Percentiles rank a stretch among this genome's conserved stretches.
Conservation (phyloP, 1,140 invertebrate species). For the roundworm (Caenorhabditis elegans) region DNA sequence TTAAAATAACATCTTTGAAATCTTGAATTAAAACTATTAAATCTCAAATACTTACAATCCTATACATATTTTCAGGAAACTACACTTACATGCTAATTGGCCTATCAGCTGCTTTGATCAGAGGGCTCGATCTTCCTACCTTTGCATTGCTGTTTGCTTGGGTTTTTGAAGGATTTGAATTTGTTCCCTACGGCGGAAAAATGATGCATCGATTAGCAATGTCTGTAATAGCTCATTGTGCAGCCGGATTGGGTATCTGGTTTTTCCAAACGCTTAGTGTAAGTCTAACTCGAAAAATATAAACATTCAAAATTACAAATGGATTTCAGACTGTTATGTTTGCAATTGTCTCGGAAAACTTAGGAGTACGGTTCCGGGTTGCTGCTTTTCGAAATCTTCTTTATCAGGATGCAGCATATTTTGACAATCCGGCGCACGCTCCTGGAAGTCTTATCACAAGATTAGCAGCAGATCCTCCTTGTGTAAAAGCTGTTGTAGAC, state of each 20-base stretch:
- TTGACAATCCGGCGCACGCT: conserved; percentile 69
- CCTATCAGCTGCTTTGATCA: conserved; percentile 20
- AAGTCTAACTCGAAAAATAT: neutral
- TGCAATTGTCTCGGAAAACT: conserved; percentile 66
- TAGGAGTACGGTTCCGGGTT: conserved; percentile 68
- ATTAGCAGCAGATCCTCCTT: conserved; percentile 70
- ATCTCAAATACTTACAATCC: no score
- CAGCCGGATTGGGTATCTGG: conserved; percentile 33
- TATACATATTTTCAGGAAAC: no score
- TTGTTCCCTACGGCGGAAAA: neutral
- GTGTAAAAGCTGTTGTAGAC: conserved; percentile 69
- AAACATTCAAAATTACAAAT: no score
- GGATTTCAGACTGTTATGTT: conserved; percentile 43
- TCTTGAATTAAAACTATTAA: no score
- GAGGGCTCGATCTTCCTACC: conserved; percentile 40
- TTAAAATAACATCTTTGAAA: no score
- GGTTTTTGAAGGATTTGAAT: conserved; percentile 38
- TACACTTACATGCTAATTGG: conserved; percentile 31
- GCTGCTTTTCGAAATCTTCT: conserved; percentile 68
- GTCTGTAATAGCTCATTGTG: conserved; percentile 37
- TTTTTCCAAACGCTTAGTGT: conserved; percentile 41
- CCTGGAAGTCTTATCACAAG: conserved; percentile 69
- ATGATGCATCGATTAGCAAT: conserved; percentile 42
- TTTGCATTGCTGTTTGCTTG: conserved; percentile 37
- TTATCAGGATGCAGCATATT: conserved; percentile 69